Base-by-base conservation (phyloP, 2,113 vertebrate species). In the Erinaceus europaeus region DNA sequence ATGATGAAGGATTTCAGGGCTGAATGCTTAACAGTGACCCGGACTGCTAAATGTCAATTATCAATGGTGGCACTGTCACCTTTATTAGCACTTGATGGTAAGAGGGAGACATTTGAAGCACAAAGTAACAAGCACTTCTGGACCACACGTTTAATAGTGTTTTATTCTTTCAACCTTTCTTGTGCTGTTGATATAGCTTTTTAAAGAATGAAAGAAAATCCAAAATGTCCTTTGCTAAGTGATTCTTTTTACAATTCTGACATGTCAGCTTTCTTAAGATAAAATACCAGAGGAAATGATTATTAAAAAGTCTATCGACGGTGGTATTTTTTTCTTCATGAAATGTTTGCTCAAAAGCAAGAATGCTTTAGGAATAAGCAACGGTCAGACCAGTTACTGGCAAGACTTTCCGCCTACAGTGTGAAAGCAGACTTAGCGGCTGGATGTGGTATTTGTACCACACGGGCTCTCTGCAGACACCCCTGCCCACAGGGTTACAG, bases 141-240 rank as follows among this genome's bases (percentile, higher is more conserved):
- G 94, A 95, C 92, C 86, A 95, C 74, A 92, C 61, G 95, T 55
- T 38, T 69, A 90, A 91, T 8, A 11, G 9, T 59, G 61, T n/a
- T 65, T 96, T 95, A 90, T 93, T 97, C 92, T 96, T 95, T 96
- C 68, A 23, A 89, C 94, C 69, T 96, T 91, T 88, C 52, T 94
- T 93, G 84, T 91, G 71, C 10, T 74, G 67, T 90, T 93, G 92
- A 91, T 92, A 95, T 89, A 91, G 69, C 53, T 0, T 93, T 94
- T 91, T 91, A 34, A 62, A 75, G 78, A 72, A 64, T 57, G 25
- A 32, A 40, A 83, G 95, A 84, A 90, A 86, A 78, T 77, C 36
- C 65, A 95, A 94, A 96, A 93, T 88, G 93, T 88, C 95, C 85
- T 95, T 95, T 91, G 94, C 89, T 92, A 94, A 95, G 88, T 88